Evolutionary conservation across 2,797 vertebrate species (phyloP).

Genomic region (Mormyrops attenuatus): DNA sequence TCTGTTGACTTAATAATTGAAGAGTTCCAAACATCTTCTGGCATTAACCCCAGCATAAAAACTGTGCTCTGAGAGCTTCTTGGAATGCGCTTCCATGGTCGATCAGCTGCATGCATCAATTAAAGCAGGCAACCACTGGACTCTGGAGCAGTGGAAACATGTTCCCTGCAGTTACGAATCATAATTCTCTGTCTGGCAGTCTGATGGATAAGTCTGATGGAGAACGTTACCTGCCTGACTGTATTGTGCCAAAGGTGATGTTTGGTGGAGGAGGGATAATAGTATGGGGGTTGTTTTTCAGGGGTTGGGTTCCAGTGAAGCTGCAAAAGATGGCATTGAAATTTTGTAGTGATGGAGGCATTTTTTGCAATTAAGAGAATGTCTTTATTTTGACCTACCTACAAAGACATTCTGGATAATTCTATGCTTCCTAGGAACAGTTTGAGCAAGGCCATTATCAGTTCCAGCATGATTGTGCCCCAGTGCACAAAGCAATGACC

Average conservation of each 20-base stretch:
- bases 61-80: background rate
- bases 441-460: too few species aligned
- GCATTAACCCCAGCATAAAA: background rate
- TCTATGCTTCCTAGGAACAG: too few species aligned
- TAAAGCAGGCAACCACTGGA: background rate
- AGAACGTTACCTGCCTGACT: background rate
- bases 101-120: background rate
- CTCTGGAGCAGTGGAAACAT: background rate
- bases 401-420: background rate
- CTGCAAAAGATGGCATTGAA: slow-evolving; percentile 36
- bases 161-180: background rate
- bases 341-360: background rate
- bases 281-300: background rate
- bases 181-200: background rate
- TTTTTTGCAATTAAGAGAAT: background rate
- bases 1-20: background rate
- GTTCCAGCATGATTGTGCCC: too few species aligned
- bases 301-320: background rate
- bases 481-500: too few species aligned
- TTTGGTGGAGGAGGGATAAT: background rate
- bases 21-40: background rate
- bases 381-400: slow-evolving; percentile 2
- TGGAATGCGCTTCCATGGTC: background rate
- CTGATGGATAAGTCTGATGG: background rate
- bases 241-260: background rate